phyloP scores from a whole-genome alignment of 2,113 vertebrate species.

The Ursus arctos region DNA sequence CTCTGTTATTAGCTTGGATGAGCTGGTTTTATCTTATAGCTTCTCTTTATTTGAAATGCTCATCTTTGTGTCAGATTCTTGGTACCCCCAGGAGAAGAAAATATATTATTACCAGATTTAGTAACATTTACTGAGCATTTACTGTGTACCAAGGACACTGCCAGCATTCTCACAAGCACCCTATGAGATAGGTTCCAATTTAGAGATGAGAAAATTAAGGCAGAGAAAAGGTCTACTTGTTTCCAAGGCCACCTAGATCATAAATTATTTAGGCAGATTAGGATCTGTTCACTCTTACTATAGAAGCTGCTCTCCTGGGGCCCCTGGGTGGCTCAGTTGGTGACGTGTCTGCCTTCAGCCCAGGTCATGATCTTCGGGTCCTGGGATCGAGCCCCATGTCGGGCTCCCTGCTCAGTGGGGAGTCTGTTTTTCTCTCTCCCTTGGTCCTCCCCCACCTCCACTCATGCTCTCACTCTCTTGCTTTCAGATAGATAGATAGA shows the following conservation, averaged over 20 bases:
- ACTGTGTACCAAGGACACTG: neutral
- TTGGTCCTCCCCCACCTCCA: too few relatives aligned
- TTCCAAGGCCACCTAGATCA: neutral
- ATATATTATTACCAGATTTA: neutral
- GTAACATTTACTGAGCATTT: neutral
- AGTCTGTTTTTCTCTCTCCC: too few relatives aligned
- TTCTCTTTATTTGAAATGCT: conserved; percentile 34
- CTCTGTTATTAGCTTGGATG: neutral
- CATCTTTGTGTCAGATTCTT: neutral
- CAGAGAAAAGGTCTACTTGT: neutral
- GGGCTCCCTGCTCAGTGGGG: too few relatives aligned
- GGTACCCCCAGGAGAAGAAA: neutral
- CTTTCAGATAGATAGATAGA: too few relatives aligned
- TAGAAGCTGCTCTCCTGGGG: neutral
- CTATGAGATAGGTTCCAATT: neutral
- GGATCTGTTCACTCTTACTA: neutral
- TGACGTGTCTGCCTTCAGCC: neutral
- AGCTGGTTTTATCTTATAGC: neutral
- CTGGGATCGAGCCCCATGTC: neutral
- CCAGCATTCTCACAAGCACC: neutral
- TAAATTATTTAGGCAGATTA: neutral
- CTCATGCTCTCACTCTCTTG: too few relatives aligned
- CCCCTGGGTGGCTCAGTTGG: neutral
- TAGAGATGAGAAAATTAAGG: neutral
- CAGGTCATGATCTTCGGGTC: neutral